Conservation (phyloP, 2,797 vertebrate genomes). For the Lagocephalus sceleratus region DNA sequence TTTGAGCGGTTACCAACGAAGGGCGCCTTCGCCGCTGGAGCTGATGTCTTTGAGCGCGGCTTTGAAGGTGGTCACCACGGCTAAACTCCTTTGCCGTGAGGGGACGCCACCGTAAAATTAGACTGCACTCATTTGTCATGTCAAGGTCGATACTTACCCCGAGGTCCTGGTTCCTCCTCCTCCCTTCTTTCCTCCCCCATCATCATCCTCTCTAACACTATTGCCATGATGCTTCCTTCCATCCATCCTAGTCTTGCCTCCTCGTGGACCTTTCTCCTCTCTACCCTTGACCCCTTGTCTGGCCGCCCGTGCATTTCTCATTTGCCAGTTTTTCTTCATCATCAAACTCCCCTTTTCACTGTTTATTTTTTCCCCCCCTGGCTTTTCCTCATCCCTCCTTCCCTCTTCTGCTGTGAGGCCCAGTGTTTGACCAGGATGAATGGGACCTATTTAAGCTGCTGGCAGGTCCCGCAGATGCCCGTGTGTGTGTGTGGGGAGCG, state of each 20-base stretch:
- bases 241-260: no score
- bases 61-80: slow-evolving; percentile 60
- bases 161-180: slow-evolving; percentile 42
- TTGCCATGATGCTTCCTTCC: slow-evolving; percentile 11
- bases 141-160: slow-evolving; percentile 65
- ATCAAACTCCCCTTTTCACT: slow-evolving; percentile 3
- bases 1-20: not conserved
- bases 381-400: slow-evolving; percentile 31
- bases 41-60: slow-evolving; percentile 55
- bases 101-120: slow-evolving; percentile 53
- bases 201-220: slow-evolving; percentile 24
- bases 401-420: slow-evolving; percentile 37
- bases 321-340: no score
- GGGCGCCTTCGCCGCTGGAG: slow-evolving; percentile 22
- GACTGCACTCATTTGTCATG: slow-evolving; percentile 64
- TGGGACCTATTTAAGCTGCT: slow-evolving; percentile 66
- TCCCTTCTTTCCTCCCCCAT: slow-evolving; percentile 33
- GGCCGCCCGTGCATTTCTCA: no score
- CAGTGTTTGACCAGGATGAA: slow-evolving; percentile 62
- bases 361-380: not conserved
- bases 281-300: no score
- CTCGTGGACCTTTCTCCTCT: no score
- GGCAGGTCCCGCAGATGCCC: slow-evolving; percentile 51
- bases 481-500: no score
- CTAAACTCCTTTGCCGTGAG: slow-evolving; percentile 33